These are phyloP conservation scores for Drosophila greeni DNA, from an alignment of 2,888 invertebrate species.

Conservation along the genomic window DNA sequence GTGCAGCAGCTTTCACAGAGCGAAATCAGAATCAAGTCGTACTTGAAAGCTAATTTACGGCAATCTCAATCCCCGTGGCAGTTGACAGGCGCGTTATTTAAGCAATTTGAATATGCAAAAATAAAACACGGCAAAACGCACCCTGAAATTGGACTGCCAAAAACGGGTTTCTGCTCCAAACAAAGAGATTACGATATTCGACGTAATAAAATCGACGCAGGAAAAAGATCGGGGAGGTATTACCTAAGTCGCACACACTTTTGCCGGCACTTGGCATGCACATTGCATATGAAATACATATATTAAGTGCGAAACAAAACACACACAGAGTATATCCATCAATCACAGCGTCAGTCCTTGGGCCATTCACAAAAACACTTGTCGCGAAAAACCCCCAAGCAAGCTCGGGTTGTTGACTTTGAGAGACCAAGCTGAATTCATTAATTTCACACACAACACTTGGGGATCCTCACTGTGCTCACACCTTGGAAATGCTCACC, in stretches of 20 bases:
- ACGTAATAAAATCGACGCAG: constrained; percentile 15
- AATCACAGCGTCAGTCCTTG: constrained; percentile 36
- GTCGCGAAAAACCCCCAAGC: constrained; percentile 27
- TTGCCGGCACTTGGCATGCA: constrained; percentile 42
- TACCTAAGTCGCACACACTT: constrained; percentile 31
- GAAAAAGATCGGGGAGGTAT: constrained; percentile 44
- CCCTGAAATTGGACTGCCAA: constrained; percentile 21
- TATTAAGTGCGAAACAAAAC: constrained; percentile 1
- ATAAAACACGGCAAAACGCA: constrained; percentile 22
- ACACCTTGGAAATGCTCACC: constrained; percentile 33
- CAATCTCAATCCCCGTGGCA: constrained; percentile 38
- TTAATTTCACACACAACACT: constrained; percentile 32
- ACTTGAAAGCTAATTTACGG: constrained; percentile 65
- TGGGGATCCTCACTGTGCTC: constrained; percentile 21
- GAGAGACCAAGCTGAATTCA: constrained; percentile 13
- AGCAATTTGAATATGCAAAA: constrained; percentile 63
- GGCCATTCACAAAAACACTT: constrained; percentile 40
- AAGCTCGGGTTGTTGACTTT: constrained; percentile 42
- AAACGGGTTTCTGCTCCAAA: constrained; percentile 21
- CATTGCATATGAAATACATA: constrained; percentile 23
- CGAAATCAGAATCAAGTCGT: constrained; percentile 63
- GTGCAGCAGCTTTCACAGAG: constrained; percentile 37
- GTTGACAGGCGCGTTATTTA: constrained; percentile 48
- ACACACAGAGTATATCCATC: constrained; percentile 12
- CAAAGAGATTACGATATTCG: constrained; percentile 12